A percentile compares a stretch with the other conserved stretches of the same genome.
Evolutionary conservation across 2,797 vertebrate species (phyloP).

Genomic region (Chloroceryle inda): DNA sequence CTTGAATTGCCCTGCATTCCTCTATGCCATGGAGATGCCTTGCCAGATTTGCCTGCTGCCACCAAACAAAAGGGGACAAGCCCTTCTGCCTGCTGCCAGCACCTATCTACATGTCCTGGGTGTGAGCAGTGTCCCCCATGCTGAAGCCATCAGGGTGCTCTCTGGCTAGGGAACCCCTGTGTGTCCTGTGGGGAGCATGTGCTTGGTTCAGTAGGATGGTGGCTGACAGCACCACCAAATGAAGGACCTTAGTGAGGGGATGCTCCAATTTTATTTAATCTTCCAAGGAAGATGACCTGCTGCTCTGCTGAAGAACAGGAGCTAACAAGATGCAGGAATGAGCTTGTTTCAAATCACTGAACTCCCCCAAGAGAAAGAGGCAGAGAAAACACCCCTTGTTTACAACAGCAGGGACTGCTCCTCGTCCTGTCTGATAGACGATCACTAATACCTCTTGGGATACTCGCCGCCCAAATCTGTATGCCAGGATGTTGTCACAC

Average conservation of each 20-base stretch:
- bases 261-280: neutral
- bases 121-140: neutral
- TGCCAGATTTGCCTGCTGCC: neutral
- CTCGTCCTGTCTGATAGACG: constrained; percentile 29
- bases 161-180: accelerated
- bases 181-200: accelerated
- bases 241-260: neutral
- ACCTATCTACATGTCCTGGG: accelerated
- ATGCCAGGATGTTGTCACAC: constrained; percentile 64
- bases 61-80: neutral
- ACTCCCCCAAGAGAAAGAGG: constrained; percentile 1
- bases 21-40: neutral
- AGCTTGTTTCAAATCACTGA: constrained; percentile 29
- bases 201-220: accelerated
- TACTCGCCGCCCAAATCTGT: constrained; percentile 28
- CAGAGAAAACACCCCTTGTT: constrained; percentile 52
- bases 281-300: neutral
- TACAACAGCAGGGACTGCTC: constrained; percentile 42
- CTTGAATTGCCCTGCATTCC: accelerated
- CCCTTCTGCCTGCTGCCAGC: neutral
- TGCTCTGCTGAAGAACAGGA: neutral
- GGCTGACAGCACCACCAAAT: neutral
- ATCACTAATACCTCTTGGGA: constrained; percentile 29
- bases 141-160: neutral
- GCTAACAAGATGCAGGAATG: neutral